Evolutionary conservation across 2,888 invertebrate genomes (phyloP).

Genomic region (Crepidodera aurea): DNA sequence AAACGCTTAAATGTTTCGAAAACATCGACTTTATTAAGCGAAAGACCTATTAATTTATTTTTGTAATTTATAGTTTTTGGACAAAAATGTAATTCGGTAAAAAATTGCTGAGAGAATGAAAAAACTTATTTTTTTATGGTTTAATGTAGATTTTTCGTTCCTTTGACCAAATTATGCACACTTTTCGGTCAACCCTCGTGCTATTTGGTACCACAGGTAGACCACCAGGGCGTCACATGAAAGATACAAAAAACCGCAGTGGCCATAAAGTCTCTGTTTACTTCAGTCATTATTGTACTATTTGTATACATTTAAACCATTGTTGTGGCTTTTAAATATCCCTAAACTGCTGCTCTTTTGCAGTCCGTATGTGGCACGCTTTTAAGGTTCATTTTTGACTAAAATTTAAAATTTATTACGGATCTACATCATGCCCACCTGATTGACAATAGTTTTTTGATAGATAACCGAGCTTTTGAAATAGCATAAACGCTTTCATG

Average conservation of each 20-base stretch:
- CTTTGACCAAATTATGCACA: neutral
- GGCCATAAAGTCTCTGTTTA: constrained; percentile 58
- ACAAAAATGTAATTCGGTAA: too few relatives aligned
- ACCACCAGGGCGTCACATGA: constrained; percentile 37
- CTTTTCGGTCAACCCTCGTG: neutral
- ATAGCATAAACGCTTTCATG: constrained; percentile 10
- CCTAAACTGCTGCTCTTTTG: constrained; percentile 45
- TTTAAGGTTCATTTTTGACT: constrained; percentile 19
- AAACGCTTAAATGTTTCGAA: too few relatives aligned
- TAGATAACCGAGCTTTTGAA: constrained; percentile 25
- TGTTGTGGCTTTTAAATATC: constrained; percentile 52
- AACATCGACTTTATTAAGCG: too few relatives aligned
- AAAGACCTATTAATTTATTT: too few relatives aligned
- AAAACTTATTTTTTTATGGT: neutral
- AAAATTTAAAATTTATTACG: constrained; percentile 14
- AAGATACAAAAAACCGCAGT: constrained; percentile 53
- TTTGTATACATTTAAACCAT: constrained; percentile 58
- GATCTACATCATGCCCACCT: constrained; percentile 25
- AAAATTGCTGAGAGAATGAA: too few relatives aligned
- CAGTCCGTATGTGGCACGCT: constrained; percentile 22
- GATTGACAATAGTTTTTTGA: constrained; percentile 28
- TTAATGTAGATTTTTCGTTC: constrained; percentile 1
- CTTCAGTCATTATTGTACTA: constrained; percentile 59
- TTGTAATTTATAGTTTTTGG: too few relatives aligned
- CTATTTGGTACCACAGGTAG: constrained; percentile 42